These are phyloP conservation scores for Operophtera brumata DNA, from an alignment of 2,888 invertebrate species.

Conservation along the genomic window DNA sequence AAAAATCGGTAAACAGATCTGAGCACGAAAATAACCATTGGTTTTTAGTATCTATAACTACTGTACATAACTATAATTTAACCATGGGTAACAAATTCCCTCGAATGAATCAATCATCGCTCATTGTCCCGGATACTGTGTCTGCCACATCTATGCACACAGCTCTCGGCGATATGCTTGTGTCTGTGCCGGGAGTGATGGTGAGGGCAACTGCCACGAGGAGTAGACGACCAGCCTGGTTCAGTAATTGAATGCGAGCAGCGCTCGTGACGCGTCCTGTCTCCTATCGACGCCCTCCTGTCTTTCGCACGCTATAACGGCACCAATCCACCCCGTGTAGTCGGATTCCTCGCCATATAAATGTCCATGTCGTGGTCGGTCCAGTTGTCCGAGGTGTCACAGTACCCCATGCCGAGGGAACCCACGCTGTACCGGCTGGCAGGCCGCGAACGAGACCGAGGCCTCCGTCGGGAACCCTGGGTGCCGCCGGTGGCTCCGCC, in stretches of 20 bases:
- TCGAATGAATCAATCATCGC: constrained; percentile 33
- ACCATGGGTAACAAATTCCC: constrained; percentile 23
- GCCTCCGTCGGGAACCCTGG: constrained; percentile 84
- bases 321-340: constrained; percentile 90
- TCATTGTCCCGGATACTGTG: constrained; percentile 28
- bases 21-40: background rate
- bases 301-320: constrained; percentile 83
- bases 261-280: constrained; percentile 44
- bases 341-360: constrained; percentile 95
- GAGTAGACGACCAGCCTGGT: constrained; percentile 45
- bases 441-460: constrained; percentile 89
- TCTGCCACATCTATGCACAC: constrained; percentile 35
- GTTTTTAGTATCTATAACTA: background rate
- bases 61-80: constrained; percentile 13
- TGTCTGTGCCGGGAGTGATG: constrained; percentile 34
- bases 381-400: constrained; percentile 95
- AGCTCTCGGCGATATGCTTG: constrained; percentile 19
- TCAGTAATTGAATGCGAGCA: constrained; percentile 46
- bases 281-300: constrained; percentile 50
- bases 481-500: constrained; percentile 83
- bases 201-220: constrained; percentile 42
- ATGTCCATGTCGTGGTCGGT: constrained; percentile 98
- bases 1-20: background rate
- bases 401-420: constrained; percentile 91
- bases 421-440: constrained; percentile 90